Evolutionary conservation across 2,797 vertebrate genomes (phyloP).

Genomic region (Florisuga fusca): DNA sequence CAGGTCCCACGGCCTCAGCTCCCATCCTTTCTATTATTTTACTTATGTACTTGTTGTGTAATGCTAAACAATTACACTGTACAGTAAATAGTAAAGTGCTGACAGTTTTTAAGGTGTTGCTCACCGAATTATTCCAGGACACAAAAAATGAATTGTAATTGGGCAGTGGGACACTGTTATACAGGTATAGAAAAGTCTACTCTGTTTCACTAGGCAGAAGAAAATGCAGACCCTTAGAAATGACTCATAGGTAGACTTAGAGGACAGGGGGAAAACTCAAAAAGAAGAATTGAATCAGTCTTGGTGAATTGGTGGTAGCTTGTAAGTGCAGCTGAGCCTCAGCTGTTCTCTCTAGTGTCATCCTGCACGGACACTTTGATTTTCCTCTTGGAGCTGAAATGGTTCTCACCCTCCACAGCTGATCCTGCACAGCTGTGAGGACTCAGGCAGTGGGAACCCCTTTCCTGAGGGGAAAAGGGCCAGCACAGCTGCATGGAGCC

Average conservation of each 20-base stretch:
- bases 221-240: not conserved
- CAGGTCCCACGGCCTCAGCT: not conserved
- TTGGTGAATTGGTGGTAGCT: not conserved
- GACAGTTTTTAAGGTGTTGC: not conserved
- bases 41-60: not conserved
- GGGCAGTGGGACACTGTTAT: not conserved
- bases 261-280: not conserved
- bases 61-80: not conserved
- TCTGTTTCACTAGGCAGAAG: not conserved
- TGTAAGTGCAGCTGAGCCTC: not conserved
- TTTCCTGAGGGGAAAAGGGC: not conserved
- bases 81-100: not conserved
- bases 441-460: not conserved
- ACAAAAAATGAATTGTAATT: not conserved
- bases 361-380: not conserved
- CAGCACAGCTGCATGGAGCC: conserved; percentile 29
- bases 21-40: not conserved
- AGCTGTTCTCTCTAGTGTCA: conserved; percentile 8
- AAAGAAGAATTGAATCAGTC: not conserved
- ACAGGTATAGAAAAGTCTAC: not conserved
- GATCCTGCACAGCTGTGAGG: not conserved
- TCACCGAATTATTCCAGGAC: not conserved
- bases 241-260: not conserved
- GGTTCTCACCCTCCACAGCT: not conserved
- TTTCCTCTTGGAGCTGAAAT: not conserved